Percentiles rank a stretch among this genome's conserved stretches.
These are phyloP conservation scores for Hydractinia symbiolongicarpus DNA, from an alignment of 30 jellyfish, hydroid and myxozoan genomes.

Conservation along the genomic window DNA sequence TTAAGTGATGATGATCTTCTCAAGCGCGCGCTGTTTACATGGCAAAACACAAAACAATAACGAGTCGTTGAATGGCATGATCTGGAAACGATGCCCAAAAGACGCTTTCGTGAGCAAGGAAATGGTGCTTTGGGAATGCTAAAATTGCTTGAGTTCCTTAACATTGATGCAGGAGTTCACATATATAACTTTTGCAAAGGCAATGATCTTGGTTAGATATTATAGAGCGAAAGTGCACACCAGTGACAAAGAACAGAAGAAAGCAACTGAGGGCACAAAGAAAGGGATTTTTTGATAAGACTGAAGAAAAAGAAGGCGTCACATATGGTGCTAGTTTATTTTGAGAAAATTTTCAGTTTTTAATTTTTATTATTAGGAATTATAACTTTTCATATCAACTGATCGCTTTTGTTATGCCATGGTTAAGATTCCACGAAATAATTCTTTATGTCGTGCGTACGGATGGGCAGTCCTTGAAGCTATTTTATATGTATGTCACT, in stretches of 20 bases:
- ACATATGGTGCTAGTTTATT: not conserved
- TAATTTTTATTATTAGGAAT: too few species aligned
- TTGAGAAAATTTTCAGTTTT: too few species aligned
- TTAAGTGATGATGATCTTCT: conserved; percentile 25
- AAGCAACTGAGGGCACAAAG: not conserved
- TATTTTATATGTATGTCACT: too few species aligned
- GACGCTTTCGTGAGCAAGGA: conserved; percentile 16
- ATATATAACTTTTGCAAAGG: not conserved
- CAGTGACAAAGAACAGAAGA: not conserved
- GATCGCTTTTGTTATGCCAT: too few species aligned
- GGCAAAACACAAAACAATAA: conserved; percentile 24
- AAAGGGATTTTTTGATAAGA: not conserved
- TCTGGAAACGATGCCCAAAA: conserved; percentile 28
- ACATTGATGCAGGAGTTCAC: conserved; percentile 2
- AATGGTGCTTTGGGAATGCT: conserved; percentile 26
- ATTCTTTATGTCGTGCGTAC: too few species aligned
- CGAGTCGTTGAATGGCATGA: conserved; percentile 24
- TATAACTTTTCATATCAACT: too few species aligned
- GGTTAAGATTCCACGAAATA: too few species aligned
- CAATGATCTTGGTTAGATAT: not conserved
- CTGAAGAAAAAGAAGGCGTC: conserved; percentile 2
- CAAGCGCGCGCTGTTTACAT: conserved; percentile 6
- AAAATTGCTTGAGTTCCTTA: not conserved
- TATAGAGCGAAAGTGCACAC: not conserved
- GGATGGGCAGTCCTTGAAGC: too few species aligned